Evolutionary conservation across 2,888 invertebrate species (phyloP), one percentile per base, ranked within the genome.

Genomic region (Parapristionchus giblindavisi): DNA sequence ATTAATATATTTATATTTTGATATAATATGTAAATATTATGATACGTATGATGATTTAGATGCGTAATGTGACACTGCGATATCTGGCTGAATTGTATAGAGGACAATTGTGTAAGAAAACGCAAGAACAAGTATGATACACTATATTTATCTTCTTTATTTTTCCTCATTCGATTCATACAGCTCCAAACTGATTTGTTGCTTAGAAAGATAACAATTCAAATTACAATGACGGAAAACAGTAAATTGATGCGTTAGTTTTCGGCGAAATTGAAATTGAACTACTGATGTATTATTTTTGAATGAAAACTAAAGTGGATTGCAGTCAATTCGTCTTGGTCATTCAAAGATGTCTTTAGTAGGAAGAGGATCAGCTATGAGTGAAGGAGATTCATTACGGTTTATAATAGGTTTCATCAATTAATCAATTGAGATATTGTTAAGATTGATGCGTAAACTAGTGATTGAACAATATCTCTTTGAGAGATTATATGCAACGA

Each of bases 21-120:
- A 60, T 38, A 38, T 61, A 1, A 17, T 54, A 54, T 54, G 14
- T 14, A 14, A 54, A n/a, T 14, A 54, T 54, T 17, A 54, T 6
- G 24, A 36, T 52, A 3, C 3, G 21, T 11, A 24, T 43, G 34
- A 52, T 43, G 48, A 38, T 52, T 54, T 32, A 58, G 43, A 74
- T 82, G 54, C 40, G 43, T 11, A 56, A 66, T 14, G 71, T 34
- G 60, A 77, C 81, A 11, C 75, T 85, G 8, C 48, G 81, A 29
- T 81, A 86, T 48, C 52, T 88, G 29, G 82, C 84, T 2, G 88
- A 87, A 58, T 61, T 87, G 40, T 87, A 85, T 75, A 79, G 85
- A 65, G 87, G 87, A n/a, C 51, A 72, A 48, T 34, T 84, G 48
- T 36, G 51, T 11, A 85, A 85, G 75, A 84, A 84, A 73, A 76